Evolutionary conservation across 2,797 vertebrate genomes (phyloP).

Genomic region (Lagodon rhomboides): DNA sequence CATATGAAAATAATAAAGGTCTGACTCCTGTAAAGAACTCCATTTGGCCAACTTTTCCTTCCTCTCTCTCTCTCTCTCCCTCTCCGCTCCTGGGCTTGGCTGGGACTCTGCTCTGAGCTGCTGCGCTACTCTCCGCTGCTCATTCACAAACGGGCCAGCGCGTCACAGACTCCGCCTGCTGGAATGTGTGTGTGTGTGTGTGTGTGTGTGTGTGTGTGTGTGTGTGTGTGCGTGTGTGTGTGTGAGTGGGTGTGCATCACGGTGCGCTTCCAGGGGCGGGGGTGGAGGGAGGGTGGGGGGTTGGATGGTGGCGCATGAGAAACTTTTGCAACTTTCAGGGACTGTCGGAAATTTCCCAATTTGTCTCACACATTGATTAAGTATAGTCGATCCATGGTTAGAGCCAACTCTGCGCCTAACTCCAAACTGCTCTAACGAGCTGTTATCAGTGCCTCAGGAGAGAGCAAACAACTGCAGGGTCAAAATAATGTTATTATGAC

Average conservation of each 20-base stretch:
- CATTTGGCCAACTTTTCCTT: slow-evolving; percentile 77
- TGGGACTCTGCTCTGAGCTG: slow-evolving; percentile 61
- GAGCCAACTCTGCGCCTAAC: background rate
- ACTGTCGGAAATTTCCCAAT: slow-evolving; percentile 36
- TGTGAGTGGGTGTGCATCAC: background rate
- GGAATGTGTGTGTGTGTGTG: slow-evolving; percentile 74
- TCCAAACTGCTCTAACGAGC: background rate
- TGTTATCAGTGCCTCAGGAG: background rate
- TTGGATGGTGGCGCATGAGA: slow-evolving; percentile 35
- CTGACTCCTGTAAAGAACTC: slow-evolving; percentile 78
- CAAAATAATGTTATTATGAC: background rate
- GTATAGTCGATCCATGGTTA: too few relatives aligned
- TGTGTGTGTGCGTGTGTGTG: slow-evolving; percentile 18
- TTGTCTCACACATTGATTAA: background rate
- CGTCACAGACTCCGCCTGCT: slow-evolving; percentile 80
- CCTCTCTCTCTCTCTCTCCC: slow-evolving; percentile 14
- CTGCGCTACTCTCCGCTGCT: slow-evolving; percentile 64
- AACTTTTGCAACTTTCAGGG: slow-evolving; percentile 51
- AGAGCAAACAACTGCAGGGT: background rate
- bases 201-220: slow-evolving; percentile 31
- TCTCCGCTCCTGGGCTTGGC: slow-evolving; percentile 55
- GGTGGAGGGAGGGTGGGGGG: slow-evolving; percentile 25
- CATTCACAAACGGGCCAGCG: slow-evolving; percentile 82
- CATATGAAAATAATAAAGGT: slow-evolving; percentile 80
- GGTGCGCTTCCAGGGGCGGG: slow-evolving; percentile 2